phyloP scores from a whole-genome alignment of 2,888 invertebrate genomes.

The Phortica okadai region DNA sequence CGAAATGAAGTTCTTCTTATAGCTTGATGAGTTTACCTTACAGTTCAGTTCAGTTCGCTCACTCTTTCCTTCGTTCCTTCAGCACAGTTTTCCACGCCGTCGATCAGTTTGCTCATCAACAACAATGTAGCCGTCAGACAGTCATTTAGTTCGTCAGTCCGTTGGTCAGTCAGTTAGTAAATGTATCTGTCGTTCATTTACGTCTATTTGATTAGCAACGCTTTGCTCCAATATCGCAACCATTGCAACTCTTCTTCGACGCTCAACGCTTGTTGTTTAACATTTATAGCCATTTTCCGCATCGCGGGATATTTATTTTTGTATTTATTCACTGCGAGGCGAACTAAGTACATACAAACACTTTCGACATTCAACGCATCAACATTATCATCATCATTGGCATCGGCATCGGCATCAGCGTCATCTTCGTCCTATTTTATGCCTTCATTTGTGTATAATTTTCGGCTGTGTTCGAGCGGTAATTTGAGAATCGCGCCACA shows the following conservation, averaged over 20 bases:
- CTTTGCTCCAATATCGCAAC: not conserved
- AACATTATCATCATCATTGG: conserved; percentile 5
- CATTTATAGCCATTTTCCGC: conserved; percentile 9
- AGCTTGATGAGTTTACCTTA: not conserved
- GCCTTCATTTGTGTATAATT: conserved; percentile 63
- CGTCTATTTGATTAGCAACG: conserved; percentile 15
- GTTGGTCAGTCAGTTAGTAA: not conserved
- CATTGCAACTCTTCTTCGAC: not conserved
- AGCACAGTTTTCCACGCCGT: conserved; percentile 12
- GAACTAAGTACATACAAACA: not conserved
- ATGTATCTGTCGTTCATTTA: not conserved
- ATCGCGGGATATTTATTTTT: conserved; percentile 50
- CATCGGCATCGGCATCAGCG: not conserved
- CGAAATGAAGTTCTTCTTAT: conserved; percentile 1
- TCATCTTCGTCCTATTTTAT: conserved; percentile 7
- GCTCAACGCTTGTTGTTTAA: not conserved
- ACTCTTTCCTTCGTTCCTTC: not conserved
- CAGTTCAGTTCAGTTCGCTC: not conserved
- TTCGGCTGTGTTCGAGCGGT: conserved; percentile 70
- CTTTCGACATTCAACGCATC: not conserved
- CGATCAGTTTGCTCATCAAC: conserved; percentile 9
- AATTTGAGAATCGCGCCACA: conserved; percentile 74
- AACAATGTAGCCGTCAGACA: not conserved
- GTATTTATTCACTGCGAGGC: conserved; percentile 42
- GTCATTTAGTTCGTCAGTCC: not conserved